These are phyloP conservation scores for Scolopax mira DNA, from an alignment of 2,113 vertebrate genomes.

Conservation along the genomic window DNA sequence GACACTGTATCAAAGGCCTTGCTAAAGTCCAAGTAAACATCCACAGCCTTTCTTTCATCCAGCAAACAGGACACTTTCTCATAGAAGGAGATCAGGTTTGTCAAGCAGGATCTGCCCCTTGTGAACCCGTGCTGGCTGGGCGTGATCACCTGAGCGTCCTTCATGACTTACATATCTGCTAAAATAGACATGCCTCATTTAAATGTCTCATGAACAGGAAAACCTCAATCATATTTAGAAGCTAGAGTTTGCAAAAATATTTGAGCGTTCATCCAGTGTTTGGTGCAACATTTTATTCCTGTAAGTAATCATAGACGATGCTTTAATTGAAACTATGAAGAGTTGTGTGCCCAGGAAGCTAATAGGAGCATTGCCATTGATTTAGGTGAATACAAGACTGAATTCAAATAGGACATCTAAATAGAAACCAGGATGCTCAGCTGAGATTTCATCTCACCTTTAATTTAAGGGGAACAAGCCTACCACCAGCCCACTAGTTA, in stretches of 20 bases:
- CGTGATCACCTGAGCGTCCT: too few species aligned
- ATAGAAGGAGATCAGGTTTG: too few species aligned
- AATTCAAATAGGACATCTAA: neutral
- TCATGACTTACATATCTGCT: neutral
- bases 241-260: neutral
- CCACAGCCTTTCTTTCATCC: too few species aligned
- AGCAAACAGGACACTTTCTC: too few species aligned
- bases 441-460: neutral
- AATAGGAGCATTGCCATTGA: rapidly evolving
- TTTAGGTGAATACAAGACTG: neutral
- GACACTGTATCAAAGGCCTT: too few species aligned
- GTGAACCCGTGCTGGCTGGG: too few species aligned
- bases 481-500: neutral
- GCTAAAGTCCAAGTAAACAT: too few species aligned
- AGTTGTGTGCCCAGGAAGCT: neutral
- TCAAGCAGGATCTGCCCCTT: too few species aligned
- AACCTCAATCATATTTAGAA: neutral
- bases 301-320: neutral
- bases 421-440: neutral
- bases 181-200: neutral
- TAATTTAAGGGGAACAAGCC: neutral
- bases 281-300: neutral
- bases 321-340: neutral
- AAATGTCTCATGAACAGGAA: neutral
- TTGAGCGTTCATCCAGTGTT: neutral